Conservation (phyloP, 2,797 vertebrate genomes). For the Cottoperca gobio region DNA sequence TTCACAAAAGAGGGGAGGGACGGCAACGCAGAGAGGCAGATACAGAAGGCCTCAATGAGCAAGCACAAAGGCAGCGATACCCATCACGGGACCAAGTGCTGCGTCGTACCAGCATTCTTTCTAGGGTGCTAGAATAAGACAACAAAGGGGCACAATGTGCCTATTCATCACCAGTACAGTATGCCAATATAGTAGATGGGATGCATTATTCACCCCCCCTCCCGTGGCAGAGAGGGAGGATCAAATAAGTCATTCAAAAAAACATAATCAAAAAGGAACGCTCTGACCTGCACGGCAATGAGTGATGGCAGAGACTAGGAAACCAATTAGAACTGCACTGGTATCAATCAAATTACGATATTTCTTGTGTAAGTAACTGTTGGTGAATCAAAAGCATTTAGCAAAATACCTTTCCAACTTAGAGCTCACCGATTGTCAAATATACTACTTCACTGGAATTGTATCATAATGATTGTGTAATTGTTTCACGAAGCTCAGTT, state of each 20-base stretch:
- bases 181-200: slow-evolving; percentile 74
- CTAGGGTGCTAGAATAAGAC: slow-evolving; percentile 70
- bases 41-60: slow-evolving; percentile 73
- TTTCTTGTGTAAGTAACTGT: not conserved
- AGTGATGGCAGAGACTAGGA: not conserved
- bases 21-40: slow-evolving; percentile 41
- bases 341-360: not conserved
- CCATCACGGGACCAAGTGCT: slow-evolving; percentile 69
- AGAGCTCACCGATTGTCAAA: not conserved
- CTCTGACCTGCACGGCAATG: slow-evolving; percentile 5
- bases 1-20: slow-evolving; percentile 46
- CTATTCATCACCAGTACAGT: slow-evolving; percentile 80
- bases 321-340: not conserved
- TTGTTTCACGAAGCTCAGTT: too few species aligned
- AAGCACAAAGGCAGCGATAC: slow-evolving; percentile 76
- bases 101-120: slow-evolving; percentile 79
- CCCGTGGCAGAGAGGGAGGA: slow-evolving; percentile 30
- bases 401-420: not conserved
- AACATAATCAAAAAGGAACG: not conserved
- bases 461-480: not conserved
- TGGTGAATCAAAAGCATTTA: not conserved
- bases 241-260: slow-evolving; percentile 43
- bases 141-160: slow-evolving; percentile 77
- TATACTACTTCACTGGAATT: not conserved
- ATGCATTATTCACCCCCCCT: slow-evolving; percentile 51